Conservation (phyloP, 1,140 invertebrate genomes). For the Hydropsyche tenuis region DNA sequence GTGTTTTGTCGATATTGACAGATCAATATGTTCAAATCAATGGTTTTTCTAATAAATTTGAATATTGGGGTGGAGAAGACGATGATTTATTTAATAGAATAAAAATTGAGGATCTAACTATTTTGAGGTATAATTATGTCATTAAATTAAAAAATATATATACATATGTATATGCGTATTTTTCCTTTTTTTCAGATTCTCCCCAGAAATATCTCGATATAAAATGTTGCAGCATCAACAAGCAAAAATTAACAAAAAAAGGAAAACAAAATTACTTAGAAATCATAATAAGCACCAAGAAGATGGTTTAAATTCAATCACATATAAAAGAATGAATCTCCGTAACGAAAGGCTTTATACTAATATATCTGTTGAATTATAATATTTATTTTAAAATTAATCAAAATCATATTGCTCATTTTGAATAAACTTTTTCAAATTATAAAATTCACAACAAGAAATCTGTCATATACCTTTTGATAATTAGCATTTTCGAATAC, state of each 20-base stretch:
- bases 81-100: constrained; percentile 72
- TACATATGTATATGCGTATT: too few relatives aligned
- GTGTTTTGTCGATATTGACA: constrained; percentile 63
- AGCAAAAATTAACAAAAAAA: constrained; percentile 51
- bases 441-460: too few relatives aligned
- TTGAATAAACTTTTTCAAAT: not conserved
- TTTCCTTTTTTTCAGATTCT: constrained; percentile 51
- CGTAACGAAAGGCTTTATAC: constrained; percentile 37
- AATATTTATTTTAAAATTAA: not conserved
- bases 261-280: constrained; percentile 50
- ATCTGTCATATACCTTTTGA: too few relatives aligned
- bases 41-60: constrained; percentile 81
- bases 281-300: constrained; percentile 36
- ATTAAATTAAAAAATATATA: not conserved
- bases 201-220: constrained; percentile 55
- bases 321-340: constrained; percentile 37
- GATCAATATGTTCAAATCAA: constrained; percentile 70
- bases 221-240: constrained; percentile 56
- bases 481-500: too few relatives aligned
- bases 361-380: constrained; percentile 40
- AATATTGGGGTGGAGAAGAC: constrained; percentile 79
- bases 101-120: constrained; percentile 29
- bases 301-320: constrained; percentile 34
- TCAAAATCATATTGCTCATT: not conserved
- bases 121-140: constrained; percentile 33